Evolutionary conservation across 2,797 vertebrate species (phyloP).

Genomic region (Hylomyscus alleni): DNA sequence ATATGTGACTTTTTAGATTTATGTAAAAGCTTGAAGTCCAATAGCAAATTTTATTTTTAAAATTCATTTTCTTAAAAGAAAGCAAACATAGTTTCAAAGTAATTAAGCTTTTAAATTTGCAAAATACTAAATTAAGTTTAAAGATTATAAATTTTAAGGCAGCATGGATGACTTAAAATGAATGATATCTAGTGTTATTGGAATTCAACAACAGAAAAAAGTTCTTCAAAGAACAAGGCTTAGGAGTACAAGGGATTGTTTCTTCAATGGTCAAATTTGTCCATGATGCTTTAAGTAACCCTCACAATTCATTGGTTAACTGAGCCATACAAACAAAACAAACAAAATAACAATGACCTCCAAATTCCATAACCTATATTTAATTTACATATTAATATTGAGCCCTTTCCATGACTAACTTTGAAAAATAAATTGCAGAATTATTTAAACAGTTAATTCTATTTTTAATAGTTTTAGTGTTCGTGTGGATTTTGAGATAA

Average conservation of each 20-base stretch:
- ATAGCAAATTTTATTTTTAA: conserved; percentile 65
- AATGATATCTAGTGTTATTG: neutral
- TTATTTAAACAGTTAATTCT: conserved; percentile 23
- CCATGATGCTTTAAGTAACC: no score
- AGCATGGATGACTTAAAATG: neutral
- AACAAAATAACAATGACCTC: neutral
- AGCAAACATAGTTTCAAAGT: conserved; percentile 17
- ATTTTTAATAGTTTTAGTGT: neutral
- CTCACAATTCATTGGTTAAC: neutral
- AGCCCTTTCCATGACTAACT: neutral
- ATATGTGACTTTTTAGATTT: conserved; percentile 65
- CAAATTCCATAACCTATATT: neutral
- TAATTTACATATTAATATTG: neutral
- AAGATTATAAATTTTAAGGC: neutral
- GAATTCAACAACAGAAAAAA: neutral
- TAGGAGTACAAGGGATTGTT: no score
- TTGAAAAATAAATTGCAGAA: conserved; percentile 9
- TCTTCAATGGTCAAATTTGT: neutral
- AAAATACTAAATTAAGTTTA: neutral
- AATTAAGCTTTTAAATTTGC: conserved; percentile 19
- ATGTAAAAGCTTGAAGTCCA: conserved; percentile 36
- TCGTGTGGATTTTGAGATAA: conserved; percentile 9
- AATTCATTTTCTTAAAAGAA: conserved; percentile 10
- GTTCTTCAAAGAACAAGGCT: neutral
- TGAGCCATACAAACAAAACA: neutral